Base-by-base conservation (phyloP, 2,797 vertebrate genomes). In the Apodemus agrarius region DNA sequence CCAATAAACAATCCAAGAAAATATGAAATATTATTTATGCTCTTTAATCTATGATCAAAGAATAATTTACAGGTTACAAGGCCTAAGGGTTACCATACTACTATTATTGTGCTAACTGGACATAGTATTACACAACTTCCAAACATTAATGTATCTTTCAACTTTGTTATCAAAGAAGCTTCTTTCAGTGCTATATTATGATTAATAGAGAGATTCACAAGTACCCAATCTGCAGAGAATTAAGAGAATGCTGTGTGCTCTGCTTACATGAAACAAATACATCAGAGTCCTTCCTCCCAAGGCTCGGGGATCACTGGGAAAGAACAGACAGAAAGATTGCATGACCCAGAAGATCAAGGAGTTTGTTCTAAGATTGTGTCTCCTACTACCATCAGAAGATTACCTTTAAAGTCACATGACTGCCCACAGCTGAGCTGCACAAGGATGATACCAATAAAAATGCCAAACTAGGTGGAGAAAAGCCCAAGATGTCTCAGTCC, bases 21-120 rank as follows among this genome's bases (percentile, higher is more conserved):
- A 78, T 37, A 3, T 63, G 2, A 91, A 63, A 75, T 57, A 75
- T 37, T 81, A 43, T 84, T 59, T 16, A 54, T 78, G 65, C 26
- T 83, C 46, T 40, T 80, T 84, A 84, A 34, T 90, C 65, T 9
- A 82, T 59, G 78, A 85, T 7, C 85, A 96, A 90, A 95, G 16
- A 37, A 59, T 54, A 24, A 59, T 4, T 57, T 79, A 12, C 34
- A 49, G 61, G 57, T 40, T 14, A 43, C 37, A 61, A 37, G 24
- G 40, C 40, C 10, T 65, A 21, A 16, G 26, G 26, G 22, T 31
- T 26, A 65, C 37, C 37, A 29, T 5, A 61, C 37, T 83, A 29
- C 57, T 63, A 19, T 31, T 21, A 11, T 6, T 43, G 24, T 83
- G 59, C 37, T 63, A 84, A 63, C 31, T 21, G 26, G 17, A 65